These are phyloP conservation scores for Sarotherodon lohbergeri DNA, from an alignment of 2,113 vertebrate species.

Conservation along the genomic window DNA sequence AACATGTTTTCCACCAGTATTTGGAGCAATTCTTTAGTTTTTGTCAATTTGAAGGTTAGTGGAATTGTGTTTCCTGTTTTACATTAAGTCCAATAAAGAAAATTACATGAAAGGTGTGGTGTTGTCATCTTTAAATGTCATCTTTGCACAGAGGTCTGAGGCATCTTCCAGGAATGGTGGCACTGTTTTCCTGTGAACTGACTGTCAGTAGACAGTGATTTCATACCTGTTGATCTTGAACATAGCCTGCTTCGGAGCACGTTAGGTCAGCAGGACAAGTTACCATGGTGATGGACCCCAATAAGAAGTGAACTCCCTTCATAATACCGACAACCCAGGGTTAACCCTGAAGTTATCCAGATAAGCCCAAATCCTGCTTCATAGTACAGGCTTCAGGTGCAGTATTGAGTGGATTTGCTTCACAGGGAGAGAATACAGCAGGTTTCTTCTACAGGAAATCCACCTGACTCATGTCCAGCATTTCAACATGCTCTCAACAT, in stretches of 20 bases:
- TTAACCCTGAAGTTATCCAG: neutral
- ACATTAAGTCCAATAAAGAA: too few relatives aligned
- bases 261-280: neutral
- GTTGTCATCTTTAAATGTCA: neutral
- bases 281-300: neutral
- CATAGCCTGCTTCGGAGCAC: neutral
- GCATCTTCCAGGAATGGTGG: neutral
- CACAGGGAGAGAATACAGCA: neutral
- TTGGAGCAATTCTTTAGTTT: too few relatives aligned
- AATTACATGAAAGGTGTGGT: neutral
- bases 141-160: neutral
- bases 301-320: neutral
- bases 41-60: too few relatives aligned
- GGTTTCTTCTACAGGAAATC: neutral
- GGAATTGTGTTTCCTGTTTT: too few relatives aligned
- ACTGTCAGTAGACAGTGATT: rapidly evolving
- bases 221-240: rapidly evolving
- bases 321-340: neutral
- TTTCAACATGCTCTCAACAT: neutral
- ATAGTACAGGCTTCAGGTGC: neutral
- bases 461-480: neutral
- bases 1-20: too few relatives aligned
- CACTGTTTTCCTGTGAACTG: neutral
- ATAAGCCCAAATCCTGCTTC: neutral
- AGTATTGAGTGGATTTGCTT: neutral